phyloP scores from a whole-genome alignment of 2,888 invertebrate species.

The Lepidocyrtinus sp. region DNA sequence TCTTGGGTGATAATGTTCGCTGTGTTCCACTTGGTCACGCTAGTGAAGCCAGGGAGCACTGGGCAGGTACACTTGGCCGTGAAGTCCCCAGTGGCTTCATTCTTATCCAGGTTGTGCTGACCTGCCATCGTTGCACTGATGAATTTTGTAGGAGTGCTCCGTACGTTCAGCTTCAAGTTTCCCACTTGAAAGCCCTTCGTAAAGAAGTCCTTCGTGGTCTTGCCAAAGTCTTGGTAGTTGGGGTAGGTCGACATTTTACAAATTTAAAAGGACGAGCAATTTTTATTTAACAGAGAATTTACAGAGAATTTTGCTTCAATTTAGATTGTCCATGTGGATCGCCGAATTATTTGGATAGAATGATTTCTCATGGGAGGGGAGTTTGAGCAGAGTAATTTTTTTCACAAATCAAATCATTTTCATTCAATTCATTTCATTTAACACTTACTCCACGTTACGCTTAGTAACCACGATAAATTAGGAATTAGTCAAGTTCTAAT shows the following conservation, averaged over 20 bases:
- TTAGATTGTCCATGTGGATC: too few species aligned
- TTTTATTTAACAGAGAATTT: not conserved
- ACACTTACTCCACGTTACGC: too few species aligned
- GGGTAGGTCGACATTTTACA: slow-evolving; percentile 34
- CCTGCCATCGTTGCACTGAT: slow-evolving; percentile 31
- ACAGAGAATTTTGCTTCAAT: slow-evolving; percentile 15
- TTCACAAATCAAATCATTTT: too few species aligned
- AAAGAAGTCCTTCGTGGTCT: slow-evolving; percentile 51
- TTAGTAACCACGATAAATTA: too few species aligned
- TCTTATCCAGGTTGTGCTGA: slow-evolving; percentile 41
- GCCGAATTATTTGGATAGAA: too few species aligned
- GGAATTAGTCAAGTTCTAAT: too few species aligned
- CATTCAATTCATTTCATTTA: too few species aligned
- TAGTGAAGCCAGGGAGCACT: slow-evolving; percentile 10
- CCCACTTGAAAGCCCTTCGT: slow-evolving; percentile 50
- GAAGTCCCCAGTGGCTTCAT: slow-evolving; percentile 42
- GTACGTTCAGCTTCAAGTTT: slow-evolving; percentile 31
- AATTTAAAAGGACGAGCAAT: too few species aligned
- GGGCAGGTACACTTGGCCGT: slow-evolving; percentile 32
- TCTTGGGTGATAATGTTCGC: slow-evolving; percentile 35
- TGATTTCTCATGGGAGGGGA: too few species aligned
- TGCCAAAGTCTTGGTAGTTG: slow-evolving; percentile 46
- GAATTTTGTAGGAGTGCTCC: slow-evolving; percentile 26
- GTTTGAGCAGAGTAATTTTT: too few species aligned
- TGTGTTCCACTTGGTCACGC: slow-evolving; percentile 44